Percentiles rank a stretch among this genome's conserved stretches.
These are phyloP conservation scores for Hemibagrus guttatus DNA, from an alignment of 2,797 vertebrate genomes.

Conservation along the genomic window DNA sequence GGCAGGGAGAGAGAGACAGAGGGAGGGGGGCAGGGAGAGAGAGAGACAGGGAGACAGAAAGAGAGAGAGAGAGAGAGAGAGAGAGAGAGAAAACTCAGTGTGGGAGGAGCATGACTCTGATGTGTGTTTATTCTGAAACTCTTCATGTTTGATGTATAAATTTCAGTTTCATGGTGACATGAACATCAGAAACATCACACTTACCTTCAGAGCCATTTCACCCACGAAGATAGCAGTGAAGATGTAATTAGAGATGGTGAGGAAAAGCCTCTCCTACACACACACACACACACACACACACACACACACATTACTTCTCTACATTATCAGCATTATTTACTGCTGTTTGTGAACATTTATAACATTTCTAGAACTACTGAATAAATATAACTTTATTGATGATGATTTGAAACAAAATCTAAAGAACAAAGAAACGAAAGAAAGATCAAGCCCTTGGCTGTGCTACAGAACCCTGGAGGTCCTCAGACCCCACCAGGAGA, in stretches of 20 bases:
- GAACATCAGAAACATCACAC: constrained; percentile 54
- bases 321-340: background rate
- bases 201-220: constrained; percentile 98
- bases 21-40: too few species aligned
- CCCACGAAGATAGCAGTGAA: constrained; percentile 97
- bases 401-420: background rate
- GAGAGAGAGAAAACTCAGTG: too few species aligned
- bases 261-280: constrained; percentile 90
- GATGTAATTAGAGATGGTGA: constrained; percentile 97
- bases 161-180: background rate
- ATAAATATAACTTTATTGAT: background rate
- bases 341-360: background rate
- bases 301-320: constrained; percentile 9
- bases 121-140: background rate
- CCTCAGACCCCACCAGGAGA: background rate
- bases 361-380: background rate
- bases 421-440: background rate
- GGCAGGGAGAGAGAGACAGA: background rate
- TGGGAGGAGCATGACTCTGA: background rate
- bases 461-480: background rate
- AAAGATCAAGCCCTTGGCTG: background rate
- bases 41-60: accelerated
- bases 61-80: too few species aligned
- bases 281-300: constrained; percentile 27
- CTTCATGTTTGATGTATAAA: background rate